A percentile compares a stretch with the other conserved stretches of the same genome.
Evolutionary conservation across 2,797 vertebrate genomes (phyloP).

Genomic region (Phrynocephalus forsythii): DNA sequence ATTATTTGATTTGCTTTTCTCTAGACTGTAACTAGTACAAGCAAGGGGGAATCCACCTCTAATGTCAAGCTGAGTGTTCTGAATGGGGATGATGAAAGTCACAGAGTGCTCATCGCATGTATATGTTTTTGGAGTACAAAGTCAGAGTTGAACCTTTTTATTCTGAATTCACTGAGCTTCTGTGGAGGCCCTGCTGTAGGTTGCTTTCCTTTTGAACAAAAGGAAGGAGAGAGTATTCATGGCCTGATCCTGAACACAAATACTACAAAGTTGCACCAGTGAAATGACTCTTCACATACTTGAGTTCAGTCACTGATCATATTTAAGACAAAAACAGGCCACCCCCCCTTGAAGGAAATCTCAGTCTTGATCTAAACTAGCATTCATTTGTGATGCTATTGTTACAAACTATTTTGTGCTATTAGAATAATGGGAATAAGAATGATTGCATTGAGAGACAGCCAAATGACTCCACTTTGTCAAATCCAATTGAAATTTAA

Average conservation of each 20-base stretch:
- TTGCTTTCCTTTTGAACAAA: not conserved
- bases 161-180: too few relatives aligned
- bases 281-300: not conserved
- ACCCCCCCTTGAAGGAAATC: not conserved
- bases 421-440: not conserved
- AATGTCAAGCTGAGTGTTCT: too few relatives aligned
- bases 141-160: too few relatives aligned
- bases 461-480: not conserved
- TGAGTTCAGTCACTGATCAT: not conserved
- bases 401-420: not conserved
- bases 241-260: not conserved
- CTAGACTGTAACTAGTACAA: too few relatives aligned
- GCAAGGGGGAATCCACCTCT: too few relatives aligned
- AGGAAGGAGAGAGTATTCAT: not conserved
- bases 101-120: too few relatives aligned
- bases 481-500: not conserved
- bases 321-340: not conserved
- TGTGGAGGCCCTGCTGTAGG: too few relatives aligned
- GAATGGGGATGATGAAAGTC: too few relatives aligned
- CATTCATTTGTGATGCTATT: not conserved
- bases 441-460: too few relatives aligned
- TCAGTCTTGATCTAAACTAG: not conserved
- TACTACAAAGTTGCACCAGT: not conserved
- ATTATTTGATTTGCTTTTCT: too few relatives aligned
- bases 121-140: too few relatives aligned